Base-by-base conservation (phyloP, 2,888 invertebrate genomes). In the Caenorhabditis imperialis region DNA sequence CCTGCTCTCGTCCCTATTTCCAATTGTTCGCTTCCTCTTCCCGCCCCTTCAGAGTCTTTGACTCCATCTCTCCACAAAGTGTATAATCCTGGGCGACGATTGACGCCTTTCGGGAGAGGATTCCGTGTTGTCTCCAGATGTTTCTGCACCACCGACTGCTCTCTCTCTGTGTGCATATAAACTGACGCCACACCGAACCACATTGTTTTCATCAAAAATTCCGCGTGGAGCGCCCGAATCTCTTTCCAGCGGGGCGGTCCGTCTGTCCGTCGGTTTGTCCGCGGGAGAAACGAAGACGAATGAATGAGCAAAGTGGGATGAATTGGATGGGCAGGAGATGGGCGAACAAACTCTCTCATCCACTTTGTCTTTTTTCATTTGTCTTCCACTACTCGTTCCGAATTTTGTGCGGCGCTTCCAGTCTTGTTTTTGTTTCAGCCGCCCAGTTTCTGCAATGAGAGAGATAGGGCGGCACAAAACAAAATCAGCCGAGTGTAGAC, bases 141-240 rank as follows among this genome's bases (percentile, higher is more conserved):
- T 65, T 65, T 65, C 65, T 65, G 65, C 65, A 57, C 65, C 65
- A 65, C 44, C 55, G 55, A 55, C 50, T 65, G 65, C 30, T 30
- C 30, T 30, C 30, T 30, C 10, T 30, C 30, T 30, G 6, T 10
- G 42, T 42, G 30, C 27, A 42, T 8, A 16, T 22, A 33, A 30
- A 30, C 30, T 30, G 55, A 3, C 25, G 30, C 6, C 30, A 25
- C 42, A 42, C 14, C 23, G 37, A 30, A 30, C 33, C 53, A 53
- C 47, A 47, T 47, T 63, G 63, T 63, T 63, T 63, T 63, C 63
- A 63, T 63, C 51, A 30, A 63, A 53, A 38, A 25, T 50, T 35
- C 40, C 20, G 12, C n/a, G 10, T 37, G 20, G 23, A 16, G 20
- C 37, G 10, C 12, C 27, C 30, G 16, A 10, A 22, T 33, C 40